Percentiles rank a stretch among this genome's conserved stretches.
These are phyloP conservation scores for Rhopalosiphum padi DNA, from an alignment of 1,140 invertebrate genomes.

Conservation along the genomic window DNA sequence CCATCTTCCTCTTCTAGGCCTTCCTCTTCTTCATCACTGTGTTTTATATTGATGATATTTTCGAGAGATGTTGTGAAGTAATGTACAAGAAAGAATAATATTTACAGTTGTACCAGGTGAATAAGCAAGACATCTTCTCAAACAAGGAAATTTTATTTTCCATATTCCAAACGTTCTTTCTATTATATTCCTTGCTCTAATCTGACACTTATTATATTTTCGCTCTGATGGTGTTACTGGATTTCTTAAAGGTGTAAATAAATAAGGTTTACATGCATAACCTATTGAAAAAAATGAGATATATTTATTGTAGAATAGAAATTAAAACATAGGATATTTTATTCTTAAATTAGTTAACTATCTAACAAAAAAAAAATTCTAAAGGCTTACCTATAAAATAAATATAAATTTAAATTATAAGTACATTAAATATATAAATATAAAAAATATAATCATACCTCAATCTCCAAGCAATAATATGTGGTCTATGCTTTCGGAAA, in stretches of 20 bases:
- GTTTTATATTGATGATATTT: not conserved
- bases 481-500: not conserved
- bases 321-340: not conserved
- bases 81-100: not conserved
- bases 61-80: not conserved
- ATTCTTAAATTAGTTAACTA: not conserved
- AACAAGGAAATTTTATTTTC: slow-evolving; percentile 58
- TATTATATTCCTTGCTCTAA: slow-evolving; percentile 20
- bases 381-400: not conserved
- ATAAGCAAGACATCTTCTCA: slow-evolving; percentile 7
- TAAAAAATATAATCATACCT: slow-evolving; percentile 15
- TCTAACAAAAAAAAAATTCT: not conserved
- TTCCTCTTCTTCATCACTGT: not conserved
- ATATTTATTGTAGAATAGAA: not conserved
- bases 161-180: slow-evolving; percentile 57
- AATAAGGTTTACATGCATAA: slow-evolving; percentile 30
- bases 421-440: no score
- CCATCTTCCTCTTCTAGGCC: no score
- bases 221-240: slow-evolving; percentile 22
- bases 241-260: slow-evolving; percentile 56
- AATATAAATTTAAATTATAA: not conserved
- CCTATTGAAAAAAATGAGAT: slow-evolving; percentile 55
- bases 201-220: slow-evolving; percentile 46
- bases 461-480: slow-evolving; percentile 7
- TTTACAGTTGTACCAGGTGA: not conserved